Evolutionary conservation across 2,888 invertebrate genomes (phyloP).

Genomic region (Watsonalla binaria): DNA sequence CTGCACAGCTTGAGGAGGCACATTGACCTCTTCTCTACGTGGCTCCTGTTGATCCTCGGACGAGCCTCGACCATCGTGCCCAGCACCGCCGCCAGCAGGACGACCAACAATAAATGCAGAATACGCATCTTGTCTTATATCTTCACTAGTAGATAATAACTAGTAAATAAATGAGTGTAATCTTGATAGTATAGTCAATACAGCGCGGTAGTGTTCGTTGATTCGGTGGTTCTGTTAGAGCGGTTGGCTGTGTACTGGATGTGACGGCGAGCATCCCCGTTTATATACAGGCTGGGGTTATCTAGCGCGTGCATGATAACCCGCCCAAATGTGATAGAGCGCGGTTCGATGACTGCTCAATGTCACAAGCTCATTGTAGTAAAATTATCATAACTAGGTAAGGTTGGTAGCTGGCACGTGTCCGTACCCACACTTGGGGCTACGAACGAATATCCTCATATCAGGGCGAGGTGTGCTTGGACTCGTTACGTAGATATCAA

Average conservation of each 20-base stretch:
- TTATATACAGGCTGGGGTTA: constrained; percentile 64
- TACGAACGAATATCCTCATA: too few species aligned
- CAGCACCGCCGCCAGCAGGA: constrained; percentile 36
- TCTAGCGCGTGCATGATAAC: constrained; percentile 72
- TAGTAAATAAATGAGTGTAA: too few species aligned
- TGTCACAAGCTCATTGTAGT: constrained; percentile 65
- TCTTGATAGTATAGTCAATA: constrained; percentile 14
- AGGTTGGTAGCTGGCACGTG: constrained; percentile 3
- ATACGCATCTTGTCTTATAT: constrained; percentile 51
- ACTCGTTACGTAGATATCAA: too few species aligned
- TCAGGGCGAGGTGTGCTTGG: too few species aligned
- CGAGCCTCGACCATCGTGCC: constrained; percentile 31
- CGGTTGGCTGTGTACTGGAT: constrained; percentile 54
- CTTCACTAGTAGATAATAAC: constrained; percentile 3
- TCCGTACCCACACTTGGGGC: not conserved
- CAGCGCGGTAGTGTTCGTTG: constrained; percentile 6
- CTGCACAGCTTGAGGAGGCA: constrained; percentile 61
- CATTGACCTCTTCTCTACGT: constrained; percentile 40
- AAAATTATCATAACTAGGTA: constrained; percentile 60
- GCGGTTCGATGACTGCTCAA: constrained; percentile 72
- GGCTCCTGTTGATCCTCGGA: constrained; percentile 29
- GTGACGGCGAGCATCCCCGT: constrained; percentile 34
- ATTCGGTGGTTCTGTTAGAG: constrained; percentile 24
- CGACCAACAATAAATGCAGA: constrained; percentile 36
- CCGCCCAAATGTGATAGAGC: constrained; percentile 51